Base-by-base conservation (phyloP, 2,113 vertebrate genomes). In the Australoheros scitulus region DNA sequence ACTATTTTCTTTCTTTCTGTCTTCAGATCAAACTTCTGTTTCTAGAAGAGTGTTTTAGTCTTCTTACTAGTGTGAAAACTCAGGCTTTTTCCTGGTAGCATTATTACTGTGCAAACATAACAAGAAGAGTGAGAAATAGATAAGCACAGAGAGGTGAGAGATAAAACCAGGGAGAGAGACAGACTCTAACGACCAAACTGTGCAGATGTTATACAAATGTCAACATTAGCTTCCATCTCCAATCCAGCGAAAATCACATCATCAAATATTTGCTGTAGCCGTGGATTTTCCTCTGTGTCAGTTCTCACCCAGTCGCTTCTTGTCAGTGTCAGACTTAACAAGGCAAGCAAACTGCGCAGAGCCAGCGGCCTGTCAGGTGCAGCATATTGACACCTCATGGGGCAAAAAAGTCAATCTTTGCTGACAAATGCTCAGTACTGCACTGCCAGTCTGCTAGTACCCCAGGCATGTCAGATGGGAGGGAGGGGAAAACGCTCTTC, bases 251-350 rank as follows among this genome's bases (percentile, higher is more conserved):
- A 94, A 94, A 95, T 92, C 90, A 89, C 92, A 90, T 93, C 88
- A 92, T 93, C 93, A 95, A 94, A 95, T 95, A 96, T 95, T 95
- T 96, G 94, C 89, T 72, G 85, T 87, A 79, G 88, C 89, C n/a
- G 74, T 89, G 83, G 87, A 88, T 92, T 92, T 93, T 76, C 60
- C 80, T 85, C 76, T 79, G 68, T 85, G 89, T 91, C 89, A 86
- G 86, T 90, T 92, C 83, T 88, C 83, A 47, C 76, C 79, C 81
- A 89, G 93, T 93, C 89, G 65, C 82, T 89, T 90, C 81, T 86
- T 87, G 91, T 92, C 89, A 92, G 86, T 83, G 88, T 95, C 94
- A 92, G 87, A 87, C 81, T 89, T 93, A 93, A 95, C 89, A 89
- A 91, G 91, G 84, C 86, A 61, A 74, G 87, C 88, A 89, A 93